Evolutionary conservation across 2,888 invertebrate species (phyloP).

Genomic region (Prosapia bicincta): DNA sequence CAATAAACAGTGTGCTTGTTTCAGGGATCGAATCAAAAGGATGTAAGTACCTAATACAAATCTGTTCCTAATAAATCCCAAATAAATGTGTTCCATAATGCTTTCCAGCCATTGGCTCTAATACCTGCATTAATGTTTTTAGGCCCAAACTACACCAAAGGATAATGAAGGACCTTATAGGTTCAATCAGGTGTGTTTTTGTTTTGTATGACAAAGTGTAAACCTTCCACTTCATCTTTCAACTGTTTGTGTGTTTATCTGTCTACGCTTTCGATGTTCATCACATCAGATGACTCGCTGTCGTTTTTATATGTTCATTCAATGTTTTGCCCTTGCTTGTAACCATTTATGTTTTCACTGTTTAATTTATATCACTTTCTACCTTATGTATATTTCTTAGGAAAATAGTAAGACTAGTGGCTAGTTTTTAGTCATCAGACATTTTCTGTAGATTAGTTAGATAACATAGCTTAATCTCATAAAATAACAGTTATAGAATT

Average conservation of each 20-base stretch:
- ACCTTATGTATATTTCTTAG: background rate
- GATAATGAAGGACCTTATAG: constrained; percentile 25
- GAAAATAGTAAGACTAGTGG: background rate
- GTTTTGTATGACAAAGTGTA: constrained; percentile 5
- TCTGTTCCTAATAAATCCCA: background rate
- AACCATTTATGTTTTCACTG: background rate
- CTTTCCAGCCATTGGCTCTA: background rate
- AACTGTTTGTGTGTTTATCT: constrained; percentile 17
- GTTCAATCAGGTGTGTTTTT: constrained; percentile 25
- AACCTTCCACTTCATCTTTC: constrained; percentile 1
- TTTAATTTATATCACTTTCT: background rate
- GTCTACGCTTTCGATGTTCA: constrained; percentile 22
- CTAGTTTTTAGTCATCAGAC: background rate
- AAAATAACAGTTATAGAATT: background rate
- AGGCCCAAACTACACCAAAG: constrained; percentile 25
- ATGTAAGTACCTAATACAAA: background rate
- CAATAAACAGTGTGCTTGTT: background rate
- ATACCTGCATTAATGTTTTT: constrained; percentile 20
- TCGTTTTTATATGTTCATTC: background rate
- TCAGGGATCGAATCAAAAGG: background rate
- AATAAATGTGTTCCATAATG: background rate
- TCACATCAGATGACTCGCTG: background rate
- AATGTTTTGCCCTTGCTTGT: constrained; percentile 2
- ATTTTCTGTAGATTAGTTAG: too few species aligned
- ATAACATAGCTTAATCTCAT: background rate